Conservation (phyloP, 1,140 invertebrate genomes). For the Sycophila sp. region DNA sequence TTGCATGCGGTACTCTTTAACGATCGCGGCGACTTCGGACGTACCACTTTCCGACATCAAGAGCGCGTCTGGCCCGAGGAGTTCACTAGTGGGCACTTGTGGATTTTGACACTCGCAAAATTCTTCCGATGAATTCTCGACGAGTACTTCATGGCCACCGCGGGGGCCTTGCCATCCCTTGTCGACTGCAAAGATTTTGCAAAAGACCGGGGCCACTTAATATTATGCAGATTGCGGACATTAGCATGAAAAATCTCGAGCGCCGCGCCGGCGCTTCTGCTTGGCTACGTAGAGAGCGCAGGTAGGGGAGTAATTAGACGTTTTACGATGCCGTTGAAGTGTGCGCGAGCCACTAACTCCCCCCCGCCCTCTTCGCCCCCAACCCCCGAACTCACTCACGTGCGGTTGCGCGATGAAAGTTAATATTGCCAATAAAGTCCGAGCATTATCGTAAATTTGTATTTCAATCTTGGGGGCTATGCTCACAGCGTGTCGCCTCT, state of each 20-base stretch:
- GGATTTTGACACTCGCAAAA: not conserved
- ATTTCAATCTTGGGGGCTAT: constrained; percentile 19
- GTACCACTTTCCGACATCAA: constrained; percentile 9
- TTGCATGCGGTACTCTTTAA: not conserved
- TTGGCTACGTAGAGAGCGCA: not conserved
- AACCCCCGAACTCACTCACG: not conserved
- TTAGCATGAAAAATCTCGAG: constrained; percentile 33
- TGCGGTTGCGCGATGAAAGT: constrained; percentile 3
- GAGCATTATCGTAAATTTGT: constrained; percentile 31
- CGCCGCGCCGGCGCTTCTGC: not conserved
- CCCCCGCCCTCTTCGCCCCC: not conserved
- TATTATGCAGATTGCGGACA: constrained; percentile 34
- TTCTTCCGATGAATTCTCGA: not conserved
- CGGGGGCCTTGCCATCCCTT: too few species aligned
- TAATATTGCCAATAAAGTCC: constrained; percentile 32
- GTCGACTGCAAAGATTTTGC: not conserved
- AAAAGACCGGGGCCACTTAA: constrained; percentile 17
- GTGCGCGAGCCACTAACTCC: not conserved
- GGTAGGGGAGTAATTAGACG: constrained; percentile 34
- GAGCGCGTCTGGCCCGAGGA: not conserved
- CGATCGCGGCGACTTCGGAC: not conserved
- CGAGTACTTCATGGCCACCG: too few species aligned
- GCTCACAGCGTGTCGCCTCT: not conserved
- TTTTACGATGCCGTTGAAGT: constrained; percentile 28
- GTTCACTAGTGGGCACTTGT: not conserved